Conservation (phyloP, 2,888 invertebrate genomes). For the Eumacrocentrus americanus region DNA sequence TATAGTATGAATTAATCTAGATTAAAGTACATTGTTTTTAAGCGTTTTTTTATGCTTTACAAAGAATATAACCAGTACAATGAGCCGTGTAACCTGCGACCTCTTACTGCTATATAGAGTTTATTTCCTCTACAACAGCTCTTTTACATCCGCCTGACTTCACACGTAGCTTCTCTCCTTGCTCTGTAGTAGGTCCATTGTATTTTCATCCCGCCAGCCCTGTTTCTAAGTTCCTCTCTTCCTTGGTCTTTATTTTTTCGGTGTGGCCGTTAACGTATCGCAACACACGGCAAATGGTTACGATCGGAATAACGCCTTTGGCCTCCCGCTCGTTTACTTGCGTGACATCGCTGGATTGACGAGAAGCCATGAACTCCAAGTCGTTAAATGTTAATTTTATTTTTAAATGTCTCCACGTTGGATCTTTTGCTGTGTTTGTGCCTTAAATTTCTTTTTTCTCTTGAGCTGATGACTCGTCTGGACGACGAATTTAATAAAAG, state of each 20-base stretch:
- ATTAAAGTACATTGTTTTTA: too few species aligned
- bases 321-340: constrained; percentile 17
- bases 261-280: constrained; percentile 10
- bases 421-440: background rate
- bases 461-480: constrained; percentile 7
- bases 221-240: background rate
- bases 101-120: background rate
- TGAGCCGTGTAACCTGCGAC: background rate
- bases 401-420: constrained; percentile 32
- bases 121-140: background rate
- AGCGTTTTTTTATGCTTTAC: background rate
- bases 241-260: background rate
- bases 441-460: constrained; percentile 14
- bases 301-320: constrained; percentile 12
- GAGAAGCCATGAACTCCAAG: constrained; percentile 30
- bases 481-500: constrained; percentile 16
- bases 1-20: too few species aligned
- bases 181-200: too few species aligned
- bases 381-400: constrained; percentile 41
- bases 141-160: constrained; percentile 25
- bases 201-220: too few species aligned
- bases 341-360: constrained; percentile 27
- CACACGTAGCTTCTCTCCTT: constrained; percentile 8
- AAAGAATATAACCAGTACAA: background rate
- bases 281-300: constrained; percentile 13